These are phyloP conservation scores for Spisula subtruncata DNA, from an alignment of 2,888 invertebrate species.

Conservation along the genomic window DNA sequence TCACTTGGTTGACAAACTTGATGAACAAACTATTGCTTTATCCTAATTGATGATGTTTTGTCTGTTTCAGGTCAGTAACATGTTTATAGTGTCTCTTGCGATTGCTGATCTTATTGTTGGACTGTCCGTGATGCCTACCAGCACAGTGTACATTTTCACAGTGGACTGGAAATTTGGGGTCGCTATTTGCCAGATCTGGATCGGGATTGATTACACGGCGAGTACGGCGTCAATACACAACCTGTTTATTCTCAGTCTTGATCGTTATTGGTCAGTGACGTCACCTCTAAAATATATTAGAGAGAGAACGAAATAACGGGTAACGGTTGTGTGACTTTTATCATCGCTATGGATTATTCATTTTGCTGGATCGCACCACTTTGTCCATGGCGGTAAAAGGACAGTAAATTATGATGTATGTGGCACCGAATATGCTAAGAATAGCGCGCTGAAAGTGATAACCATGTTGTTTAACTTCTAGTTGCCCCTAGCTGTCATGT, in stretches of 20 bases:
- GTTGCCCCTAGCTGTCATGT: too few species aligned
- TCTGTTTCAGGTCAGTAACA: conserved; percentile 88
- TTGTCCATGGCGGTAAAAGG: conserved; percentile 84
- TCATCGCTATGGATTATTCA: conserved; percentile 89
- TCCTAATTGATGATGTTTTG: conserved; percentile 33
- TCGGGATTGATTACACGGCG: too few species aligned
- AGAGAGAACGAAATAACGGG: conserved; percentile 89
- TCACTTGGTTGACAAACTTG: neutral
- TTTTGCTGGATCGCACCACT: conserved; percentile 88
- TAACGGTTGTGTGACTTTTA: conserved; percentile 88
- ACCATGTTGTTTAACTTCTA: conserved; percentile 89
- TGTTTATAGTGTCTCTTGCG: conserved; percentile 89
- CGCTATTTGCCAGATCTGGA: too few species aligned
- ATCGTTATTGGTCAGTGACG: conserved; percentile 89
- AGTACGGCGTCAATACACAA: too few species aligned
- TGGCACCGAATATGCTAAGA: too few species aligned
- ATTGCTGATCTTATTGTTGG: too few species aligned
- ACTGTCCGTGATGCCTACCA: too few species aligned
- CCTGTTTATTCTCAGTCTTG: too few species aligned
- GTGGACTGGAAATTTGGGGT: too few species aligned
- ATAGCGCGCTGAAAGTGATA: conserved; percentile 89
- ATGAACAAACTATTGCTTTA: neutral
- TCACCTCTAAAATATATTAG: too few species aligned
- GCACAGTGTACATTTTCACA: too few species aligned
- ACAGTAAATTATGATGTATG: conserved; percentile 84